Evolutionary conservation across 2,888 invertebrate genomes (phyloP).

Genomic region (Stenodema calcarata): DNA sequence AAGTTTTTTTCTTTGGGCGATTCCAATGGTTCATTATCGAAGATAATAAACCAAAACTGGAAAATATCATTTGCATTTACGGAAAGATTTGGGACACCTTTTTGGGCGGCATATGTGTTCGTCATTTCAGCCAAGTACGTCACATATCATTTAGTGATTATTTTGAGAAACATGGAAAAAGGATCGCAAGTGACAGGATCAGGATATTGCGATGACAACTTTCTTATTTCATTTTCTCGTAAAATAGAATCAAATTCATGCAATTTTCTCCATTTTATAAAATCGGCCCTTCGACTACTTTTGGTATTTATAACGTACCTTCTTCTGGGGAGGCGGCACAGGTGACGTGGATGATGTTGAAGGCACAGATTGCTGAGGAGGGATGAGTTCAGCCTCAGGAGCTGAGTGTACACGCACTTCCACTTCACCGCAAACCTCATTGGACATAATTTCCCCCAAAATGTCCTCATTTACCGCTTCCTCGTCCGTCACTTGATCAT

Average conservation of each 20-base stretch:
- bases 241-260: not conserved
- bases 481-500: not conserved
- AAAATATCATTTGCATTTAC: too few species aligned
- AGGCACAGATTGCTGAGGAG: not conserved
- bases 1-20: too few species aligned
- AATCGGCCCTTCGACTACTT: not conserved
- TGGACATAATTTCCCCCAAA: not conserved
- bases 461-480: not conserved
- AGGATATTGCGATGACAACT: too few species aligned
- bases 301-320: not conserved
- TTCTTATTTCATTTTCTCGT: too few species aligned
- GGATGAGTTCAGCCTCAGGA: not conserved
- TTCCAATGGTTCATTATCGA: too few species aligned
- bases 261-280: not conserved
- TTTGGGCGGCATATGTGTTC: too few species aligned
- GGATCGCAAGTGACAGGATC: too few species aligned
- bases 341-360: not conserved
- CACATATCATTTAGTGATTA: too few species aligned
- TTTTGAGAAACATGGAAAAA: too few species aligned
- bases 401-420: not conserved
- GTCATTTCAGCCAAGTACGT: too few species aligned
- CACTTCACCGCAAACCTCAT: not conserved
- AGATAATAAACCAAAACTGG: too few species aligned
- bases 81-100: too few species aligned
- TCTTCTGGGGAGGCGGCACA: not conserved